Percentiles rank a stretch among this genome's conserved stretches.
Conservation (phyloP, 2,888 invertebrate species). For the Rhagium mordax region DNA sequence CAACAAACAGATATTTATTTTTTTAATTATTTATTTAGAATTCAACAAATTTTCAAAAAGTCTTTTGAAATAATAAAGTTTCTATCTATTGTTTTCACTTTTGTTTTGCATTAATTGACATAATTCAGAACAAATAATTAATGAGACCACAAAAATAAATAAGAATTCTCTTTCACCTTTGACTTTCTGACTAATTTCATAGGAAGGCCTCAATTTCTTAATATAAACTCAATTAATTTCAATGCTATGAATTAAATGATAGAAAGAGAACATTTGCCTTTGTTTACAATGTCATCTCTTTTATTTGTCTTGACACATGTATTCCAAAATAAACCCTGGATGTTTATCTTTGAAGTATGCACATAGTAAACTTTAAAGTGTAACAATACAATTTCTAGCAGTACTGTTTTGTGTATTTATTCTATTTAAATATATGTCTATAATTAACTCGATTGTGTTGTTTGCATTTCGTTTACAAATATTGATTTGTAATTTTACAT, state of each 20-base stretch:
- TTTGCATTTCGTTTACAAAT: conserved; percentile 13
- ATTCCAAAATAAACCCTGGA: conserved; percentile 15
- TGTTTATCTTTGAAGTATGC: conserved; percentile 13
- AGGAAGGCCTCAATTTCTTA: neutral
- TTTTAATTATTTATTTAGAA: too few relatives aligned
- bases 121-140: too few relatives aligned
- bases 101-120: too few relatives aligned
- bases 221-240: conserved; percentile 4
- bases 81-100: too few relatives aligned
- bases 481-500: conserved; percentile 9
- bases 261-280: conserved; percentile 12
- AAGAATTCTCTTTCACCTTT: neutral
- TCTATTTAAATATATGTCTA: neutral
- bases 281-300: conserved; percentile 14
- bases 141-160: too few relatives aligned
- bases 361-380: neutral
- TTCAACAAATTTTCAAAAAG: too few relatives aligned
- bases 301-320: conserved; percentile 26
- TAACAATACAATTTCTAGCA: neutral
- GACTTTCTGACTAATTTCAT: neutral
- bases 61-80: too few relatives aligned
- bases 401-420: neutral
- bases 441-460: neutral
- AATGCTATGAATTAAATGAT: neutral
- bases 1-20: too few relatives aligned